Evolutionary conservation across 2,888 invertebrate species (phyloP).

Genomic region (Liopterus haemorrhoidalis): DNA sequence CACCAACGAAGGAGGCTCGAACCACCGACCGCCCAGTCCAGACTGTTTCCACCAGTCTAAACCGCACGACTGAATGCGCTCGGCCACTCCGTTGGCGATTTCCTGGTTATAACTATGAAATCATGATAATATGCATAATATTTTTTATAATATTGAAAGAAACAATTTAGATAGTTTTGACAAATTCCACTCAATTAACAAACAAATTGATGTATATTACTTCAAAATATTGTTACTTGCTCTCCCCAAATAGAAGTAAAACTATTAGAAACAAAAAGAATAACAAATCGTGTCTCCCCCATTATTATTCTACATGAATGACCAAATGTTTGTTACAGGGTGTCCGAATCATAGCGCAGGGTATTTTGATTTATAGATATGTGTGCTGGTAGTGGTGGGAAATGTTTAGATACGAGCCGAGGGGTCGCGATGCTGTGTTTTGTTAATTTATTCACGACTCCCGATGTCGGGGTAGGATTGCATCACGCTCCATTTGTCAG

Average conservation of each 20-base stretch:
- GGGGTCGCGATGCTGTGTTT: constrained; percentile 18
- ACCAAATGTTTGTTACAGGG: constrained; percentile 5
- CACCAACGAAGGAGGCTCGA: too few species aligned
- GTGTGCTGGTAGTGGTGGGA: constrained; percentile 6
- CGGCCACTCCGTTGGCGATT: too few species aligned
- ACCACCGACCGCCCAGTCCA: too few species aligned
- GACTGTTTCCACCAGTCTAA: too few species aligned
- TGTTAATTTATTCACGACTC: constrained; percentile 21
- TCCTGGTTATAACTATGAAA: too few species aligned
- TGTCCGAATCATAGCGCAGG: constrained; percentile 8
- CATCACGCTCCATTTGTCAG: constrained; percentile 8
- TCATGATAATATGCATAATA: too few species aligned
- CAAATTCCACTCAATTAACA: too few species aligned
- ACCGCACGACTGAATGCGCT: too few species aligned
- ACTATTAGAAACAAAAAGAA: not conserved
- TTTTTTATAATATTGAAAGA: too few species aligned
- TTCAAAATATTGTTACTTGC: not conserved
- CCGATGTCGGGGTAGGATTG: constrained; percentile 7
- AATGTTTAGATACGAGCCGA: not conserved
- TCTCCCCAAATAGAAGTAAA: not conserved
- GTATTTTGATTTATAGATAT: constrained; percentile 18
- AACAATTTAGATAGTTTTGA: too few species aligned
- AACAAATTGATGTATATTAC: not conserved
- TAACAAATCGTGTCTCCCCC: not conserved
- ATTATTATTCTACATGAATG: not conserved